These are phyloP conservation scores for Allobates femoralis DNA, from an alignment of 2,797 vertebrate genomes.

Conservation along the genomic window DNA sequence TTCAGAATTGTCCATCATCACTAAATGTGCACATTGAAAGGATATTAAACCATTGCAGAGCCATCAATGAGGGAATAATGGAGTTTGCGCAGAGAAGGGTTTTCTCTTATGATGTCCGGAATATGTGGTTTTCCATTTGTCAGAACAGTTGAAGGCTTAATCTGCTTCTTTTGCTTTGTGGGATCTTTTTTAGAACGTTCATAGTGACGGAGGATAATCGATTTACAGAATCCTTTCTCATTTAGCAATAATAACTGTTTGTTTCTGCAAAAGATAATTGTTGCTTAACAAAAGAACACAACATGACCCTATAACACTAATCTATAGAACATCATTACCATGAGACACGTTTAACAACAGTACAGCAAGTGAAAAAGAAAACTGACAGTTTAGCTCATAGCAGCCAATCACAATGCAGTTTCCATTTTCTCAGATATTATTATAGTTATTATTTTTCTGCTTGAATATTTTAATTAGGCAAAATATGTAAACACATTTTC, in stretches of 20 bases:
- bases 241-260: slow-evolving; percentile 66
- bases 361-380: background rate
- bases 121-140: slow-evolving; percentile 66
- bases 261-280: slow-evolving; percentile 69
- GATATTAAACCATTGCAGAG: slow-evolving; percentile 81
- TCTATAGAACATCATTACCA: background rate
- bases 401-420: background rate
- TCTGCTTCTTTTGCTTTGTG: slow-evolving; percentile 36
- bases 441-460: too few species aligned
- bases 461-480: too few species aligned
- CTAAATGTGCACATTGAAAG: slow-evolving; percentile 61
- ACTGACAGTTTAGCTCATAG: background rate
- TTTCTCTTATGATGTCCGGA: slow-evolving; percentile 64
- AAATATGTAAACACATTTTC: too few species aligned
- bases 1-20: background rate
- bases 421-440: background rate
- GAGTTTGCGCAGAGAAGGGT: slow-evolving; percentile 71
- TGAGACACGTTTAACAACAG: background rate
- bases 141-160: slow-evolving; percentile 57
- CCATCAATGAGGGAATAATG: slow-evolving; percentile 75
- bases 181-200: slow-evolving; percentile 63
- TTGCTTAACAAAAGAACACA: background rate
- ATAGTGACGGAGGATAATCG: slow-evolving; percentile 73
- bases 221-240: slow-evolving; percentile 65
- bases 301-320: background rate